Evolutionary conservation across 2,113 vertebrate genomes (phyloP).

Genomic region (Dolichotis patagonum): DNA sequence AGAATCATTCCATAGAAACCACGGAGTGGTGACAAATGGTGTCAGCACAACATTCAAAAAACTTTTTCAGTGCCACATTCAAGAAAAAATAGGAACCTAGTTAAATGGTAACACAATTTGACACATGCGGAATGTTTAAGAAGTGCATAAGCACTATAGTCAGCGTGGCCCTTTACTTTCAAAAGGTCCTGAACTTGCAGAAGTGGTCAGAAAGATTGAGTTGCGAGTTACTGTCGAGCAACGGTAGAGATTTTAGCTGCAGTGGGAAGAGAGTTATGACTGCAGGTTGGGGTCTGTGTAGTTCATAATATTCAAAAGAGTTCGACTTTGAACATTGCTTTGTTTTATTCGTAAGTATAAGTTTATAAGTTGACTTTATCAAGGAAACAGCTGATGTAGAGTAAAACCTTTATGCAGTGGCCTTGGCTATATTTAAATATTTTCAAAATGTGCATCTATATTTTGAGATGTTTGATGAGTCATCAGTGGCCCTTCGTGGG

Average conservation of each 20-base stretch:
- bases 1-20: not conserved
- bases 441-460: not conserved
- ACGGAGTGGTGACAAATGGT: not conserved
- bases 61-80: not conserved
- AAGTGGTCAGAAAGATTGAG: not conserved
- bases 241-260: not conserved
- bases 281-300: not conserved
- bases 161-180: not conserved
- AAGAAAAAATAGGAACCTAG: not conserved
- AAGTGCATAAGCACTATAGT: not conserved
- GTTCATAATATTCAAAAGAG: not conserved
- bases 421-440: constrained; percentile 6
- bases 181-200: not conserved
- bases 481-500: not conserved
- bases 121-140: not conserved
- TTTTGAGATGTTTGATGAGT: not conserved
- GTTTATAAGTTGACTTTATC: not conserved
- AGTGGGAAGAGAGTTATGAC: not conserved
- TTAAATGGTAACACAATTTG: not conserved
- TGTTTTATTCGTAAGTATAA: not conserved
- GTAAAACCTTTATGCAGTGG: not conserved
- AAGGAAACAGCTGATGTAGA: not conserved
- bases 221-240: not conserved
- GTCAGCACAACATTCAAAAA: not conserved
- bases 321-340: not conserved